Evolutionary conservation across 2,797 vertebrate genomes (phyloP).

Genomic region (Poecilia gillii): DNA sequence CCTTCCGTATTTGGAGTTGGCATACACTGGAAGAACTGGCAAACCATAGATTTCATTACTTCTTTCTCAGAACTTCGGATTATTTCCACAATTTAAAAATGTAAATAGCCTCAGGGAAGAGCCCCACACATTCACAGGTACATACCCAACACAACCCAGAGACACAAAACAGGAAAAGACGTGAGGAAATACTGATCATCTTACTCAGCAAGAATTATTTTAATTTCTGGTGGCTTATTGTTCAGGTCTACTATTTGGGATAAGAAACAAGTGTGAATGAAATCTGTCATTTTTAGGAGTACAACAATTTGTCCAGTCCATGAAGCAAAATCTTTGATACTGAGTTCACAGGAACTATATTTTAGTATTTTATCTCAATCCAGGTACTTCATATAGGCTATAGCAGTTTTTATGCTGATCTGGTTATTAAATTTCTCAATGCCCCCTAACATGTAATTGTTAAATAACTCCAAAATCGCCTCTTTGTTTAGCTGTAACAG

Average conservation of each 20-base stretch:
- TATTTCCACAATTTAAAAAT: not conserved
- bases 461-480: not conserved
- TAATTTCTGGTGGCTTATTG: not conserved
- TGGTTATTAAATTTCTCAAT: not conserved
- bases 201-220: not conserved
- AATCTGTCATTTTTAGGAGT: not conserved
- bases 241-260: not conserved
- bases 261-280: not conserved
- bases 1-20: not conserved
- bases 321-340: not conserved
- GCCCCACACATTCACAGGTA: not conserved
- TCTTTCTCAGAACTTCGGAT: not conserved
- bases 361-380: not conserved
- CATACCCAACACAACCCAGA: not conserved
- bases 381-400: not conserved
- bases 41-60: not conserved
- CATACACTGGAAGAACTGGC: not conserved
- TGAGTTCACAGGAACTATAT: not conserved
- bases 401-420: not conserved
- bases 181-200: not conserved
- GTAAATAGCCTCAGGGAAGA: not conserved
- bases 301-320: not conserved
- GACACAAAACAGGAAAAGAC: not conserved
- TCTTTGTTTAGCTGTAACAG: not conserved
- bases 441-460: not conserved